A percentile compares a stretch with the other conserved stretches of the same genome.
Conservation (phyloP, 2,797 vertebrate genomes). For the Leptoclinus maculatus region DNA sequence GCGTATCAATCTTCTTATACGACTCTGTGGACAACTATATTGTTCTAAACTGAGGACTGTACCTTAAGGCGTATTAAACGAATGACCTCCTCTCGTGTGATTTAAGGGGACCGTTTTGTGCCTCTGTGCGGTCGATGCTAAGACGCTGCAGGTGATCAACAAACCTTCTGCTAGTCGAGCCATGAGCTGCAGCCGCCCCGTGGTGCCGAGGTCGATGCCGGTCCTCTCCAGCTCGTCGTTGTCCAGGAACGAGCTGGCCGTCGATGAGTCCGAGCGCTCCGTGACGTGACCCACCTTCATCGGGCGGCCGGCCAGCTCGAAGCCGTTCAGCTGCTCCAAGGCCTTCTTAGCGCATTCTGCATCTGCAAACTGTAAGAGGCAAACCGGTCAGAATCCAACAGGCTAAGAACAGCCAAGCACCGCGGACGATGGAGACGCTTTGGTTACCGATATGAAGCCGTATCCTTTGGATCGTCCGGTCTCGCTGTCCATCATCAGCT, state of each 20-base stretch:
- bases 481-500: slow-evolving; percentile 99
- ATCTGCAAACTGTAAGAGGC: slow-evolving; percentile 90
- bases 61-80: too few species aligned
- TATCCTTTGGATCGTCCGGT: slow-evolving; percentile 99
- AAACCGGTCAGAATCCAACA: not conserved
- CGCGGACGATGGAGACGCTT: not conserved
- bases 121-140: too few species aligned
- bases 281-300: slow-evolving; percentile 99
- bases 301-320: slow-evolving; percentile 96
- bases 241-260: slow-evolving; percentile 97
- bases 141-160: not conserved
- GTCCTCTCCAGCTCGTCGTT: slow-evolving; percentile 98
- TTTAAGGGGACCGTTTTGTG: too few species aligned
- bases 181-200: slow-evolving; percentile 97
- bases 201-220: slow-evolving; percentile 98
- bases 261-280: slow-evolving; percentile 96
- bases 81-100: too few species aligned
- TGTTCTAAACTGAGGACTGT: too few species aligned
- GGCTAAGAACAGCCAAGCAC: too few species aligned
- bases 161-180: slow-evolving; percentile 97
- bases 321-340: slow-evolving; percentile 97
- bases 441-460: slow-evolving; percentile 96
- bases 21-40: too few species aligned
- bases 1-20: too few species aligned
- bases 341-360: slow-evolving; percentile 99